Conservation (phyloP, 2,113 vertebrate species). For the Oncorhynchus masou region DNA sequence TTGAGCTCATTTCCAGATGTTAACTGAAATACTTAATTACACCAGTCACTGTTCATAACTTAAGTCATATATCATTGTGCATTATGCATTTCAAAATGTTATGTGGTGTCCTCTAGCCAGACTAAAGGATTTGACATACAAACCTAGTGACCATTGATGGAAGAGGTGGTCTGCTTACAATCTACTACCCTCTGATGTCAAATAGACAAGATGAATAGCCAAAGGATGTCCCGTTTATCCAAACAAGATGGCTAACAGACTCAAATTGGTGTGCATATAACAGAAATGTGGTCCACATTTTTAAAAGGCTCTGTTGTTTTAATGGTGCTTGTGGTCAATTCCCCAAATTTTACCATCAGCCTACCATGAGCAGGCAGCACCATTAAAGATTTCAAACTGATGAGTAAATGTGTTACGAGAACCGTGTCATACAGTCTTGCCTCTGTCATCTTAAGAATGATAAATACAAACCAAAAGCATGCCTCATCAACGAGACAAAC, state of each 20-base stretch:
- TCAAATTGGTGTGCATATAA: constrained; percentile 49
- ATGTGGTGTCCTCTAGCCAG: background rate
- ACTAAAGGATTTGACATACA: background rate
- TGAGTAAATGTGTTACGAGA: constrained; percentile 14
- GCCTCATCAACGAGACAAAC: background rate
- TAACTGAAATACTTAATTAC: background rate
- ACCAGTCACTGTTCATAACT: no score
- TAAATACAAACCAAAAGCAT: constrained; percentile 10
- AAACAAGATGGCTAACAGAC: constrained; percentile 39
- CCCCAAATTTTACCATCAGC: background rate
- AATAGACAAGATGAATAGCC: background rate
- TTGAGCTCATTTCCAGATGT: background rate
- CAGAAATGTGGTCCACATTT: background rate
- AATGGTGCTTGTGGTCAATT: background rate
- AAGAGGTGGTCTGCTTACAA: background rate
- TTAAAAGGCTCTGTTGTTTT: background rate
- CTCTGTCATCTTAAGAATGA: background rate
- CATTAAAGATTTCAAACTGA: constrained; percentile 14
- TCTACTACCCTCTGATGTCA: background rate
- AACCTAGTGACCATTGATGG: constrained; percentile 10
- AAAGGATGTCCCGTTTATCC: constrained; percentile 4
- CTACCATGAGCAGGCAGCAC: background rate
- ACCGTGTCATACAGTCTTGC: background rate
- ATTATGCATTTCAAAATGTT: background rate
- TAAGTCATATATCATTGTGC: background rate